Conservation (phyloP, 1,140 invertebrate species). For the Anagrus nilaparvatae region DNA sequence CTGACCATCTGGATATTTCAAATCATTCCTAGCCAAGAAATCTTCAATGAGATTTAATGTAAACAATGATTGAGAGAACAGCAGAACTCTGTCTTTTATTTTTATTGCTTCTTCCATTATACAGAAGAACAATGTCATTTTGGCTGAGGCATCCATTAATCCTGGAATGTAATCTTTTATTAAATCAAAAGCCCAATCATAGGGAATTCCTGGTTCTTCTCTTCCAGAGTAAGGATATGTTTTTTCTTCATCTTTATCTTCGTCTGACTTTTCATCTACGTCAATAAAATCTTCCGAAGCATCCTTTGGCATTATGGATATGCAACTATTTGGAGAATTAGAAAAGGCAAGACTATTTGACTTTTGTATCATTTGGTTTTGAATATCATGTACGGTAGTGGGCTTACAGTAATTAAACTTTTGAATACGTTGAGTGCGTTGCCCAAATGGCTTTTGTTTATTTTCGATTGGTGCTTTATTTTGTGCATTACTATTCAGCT, state of each 20-base stretch:
- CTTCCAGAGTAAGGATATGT: conserved; percentile 21
- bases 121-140: conserved; percentile 90
- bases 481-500: no score
- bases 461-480: no score
- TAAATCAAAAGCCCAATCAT: conserved; percentile 77
- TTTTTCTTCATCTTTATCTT: conserved; percentile 48
- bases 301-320: no score
- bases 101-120: conserved; percentile 83
- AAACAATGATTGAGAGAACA: conserved; percentile 94
- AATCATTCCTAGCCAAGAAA: conserved; percentile 70
- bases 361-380: no score
- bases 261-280: conserved; percentile 38
- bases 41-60: conserved; percentile 96
- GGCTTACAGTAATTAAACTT: no score
- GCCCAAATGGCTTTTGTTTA: no score
- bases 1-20: conserved; percentile 53
- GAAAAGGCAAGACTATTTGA: no score
- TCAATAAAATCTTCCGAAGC: conserved; percentile 32
- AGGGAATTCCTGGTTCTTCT: conserved; percentile 69
- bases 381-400: conserved; percentile 15
- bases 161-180: conserved; percentile 82
- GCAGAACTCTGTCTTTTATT: conserved; percentile 81
- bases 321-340: no score
- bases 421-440: no score
- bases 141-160: conserved; percentile 86